Evolutionary conservation across 2,113 vertebrate species (phyloP).

Genomic region (Paralichthys olivaceus): DNA sequence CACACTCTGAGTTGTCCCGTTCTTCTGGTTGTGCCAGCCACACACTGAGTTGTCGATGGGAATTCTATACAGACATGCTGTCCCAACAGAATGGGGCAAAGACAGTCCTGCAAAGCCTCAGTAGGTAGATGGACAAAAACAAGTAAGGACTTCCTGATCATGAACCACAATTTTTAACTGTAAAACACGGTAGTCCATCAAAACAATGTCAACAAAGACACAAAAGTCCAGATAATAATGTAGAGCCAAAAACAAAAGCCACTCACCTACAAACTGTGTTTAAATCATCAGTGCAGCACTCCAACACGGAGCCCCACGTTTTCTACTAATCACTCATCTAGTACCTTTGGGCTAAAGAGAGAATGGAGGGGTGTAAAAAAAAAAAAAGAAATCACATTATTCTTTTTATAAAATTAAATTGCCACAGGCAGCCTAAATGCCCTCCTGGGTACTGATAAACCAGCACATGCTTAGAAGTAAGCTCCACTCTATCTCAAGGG

Average conservation of each 20-base stretch:
- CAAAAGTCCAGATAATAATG: background rate
- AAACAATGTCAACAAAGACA: conserved; percentile 5
- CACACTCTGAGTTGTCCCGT: conserved; percentile 34
- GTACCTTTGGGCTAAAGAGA: conserved; percentile 36
- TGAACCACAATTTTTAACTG: background rate
- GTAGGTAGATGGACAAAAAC: background rate
- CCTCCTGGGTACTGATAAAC: background rate
- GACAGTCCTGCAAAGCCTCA: background rate
- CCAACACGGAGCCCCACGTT: conserved; percentile 26
- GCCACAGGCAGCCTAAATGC: background rate
- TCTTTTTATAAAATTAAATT: background rate
- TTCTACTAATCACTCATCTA: conserved; percentile 58
- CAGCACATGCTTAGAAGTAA: background rate
- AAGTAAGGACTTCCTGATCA: background rate
- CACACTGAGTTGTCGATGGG: conserved; percentile 26
- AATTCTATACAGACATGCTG: conserved; percentile 49
- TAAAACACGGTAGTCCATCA: background rate
- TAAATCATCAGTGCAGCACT: conserved; percentile 62
- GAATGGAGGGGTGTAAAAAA: background rate
- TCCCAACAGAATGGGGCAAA: conserved; percentile 44
- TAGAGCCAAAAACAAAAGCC: background rate
- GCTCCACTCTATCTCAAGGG: background rate
- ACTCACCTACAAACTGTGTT: conserved; percentile 64
- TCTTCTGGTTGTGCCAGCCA: conserved; percentile 52
- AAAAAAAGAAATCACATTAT: conserved; percentile 6